Percentiles rank a stretch among this genome's conserved stretches.
Conservation (phyloP, 2,113 vertebrate genomes). For the Bucco capensis region DNA sequence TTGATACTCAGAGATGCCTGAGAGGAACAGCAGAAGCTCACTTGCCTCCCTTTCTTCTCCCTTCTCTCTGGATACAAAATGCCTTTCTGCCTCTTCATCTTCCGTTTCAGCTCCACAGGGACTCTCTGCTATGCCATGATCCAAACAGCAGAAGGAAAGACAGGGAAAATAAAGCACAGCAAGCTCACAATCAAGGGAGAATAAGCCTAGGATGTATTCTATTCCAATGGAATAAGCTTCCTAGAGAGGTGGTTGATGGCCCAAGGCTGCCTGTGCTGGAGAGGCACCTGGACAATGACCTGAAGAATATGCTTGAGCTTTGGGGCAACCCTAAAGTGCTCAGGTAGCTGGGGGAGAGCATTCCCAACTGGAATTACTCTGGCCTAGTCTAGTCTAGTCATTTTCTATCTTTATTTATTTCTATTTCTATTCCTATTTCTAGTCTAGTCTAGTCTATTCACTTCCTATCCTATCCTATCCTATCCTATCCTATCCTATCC, state of each 20-base stretch:
- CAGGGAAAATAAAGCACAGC: not conserved
- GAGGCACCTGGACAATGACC: not conserved
- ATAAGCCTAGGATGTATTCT: not conserved
- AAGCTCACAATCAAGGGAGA: not conserved
- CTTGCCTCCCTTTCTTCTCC: not conserved
- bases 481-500: not conserved
- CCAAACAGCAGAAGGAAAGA: not conserved
- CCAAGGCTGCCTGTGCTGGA: not conserved
- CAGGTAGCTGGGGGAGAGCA: not conserved
- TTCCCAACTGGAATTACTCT: not conserved
- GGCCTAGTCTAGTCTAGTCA: too few species aligned
- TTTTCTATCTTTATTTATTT: too few species aligned
- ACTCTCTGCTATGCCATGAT: constrained; percentile 1
- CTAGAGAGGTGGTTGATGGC: not conserved
- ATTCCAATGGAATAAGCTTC: not conserved
- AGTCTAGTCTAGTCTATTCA: not conserved
- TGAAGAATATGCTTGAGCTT: not conserved
- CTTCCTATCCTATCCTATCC: not conserved
- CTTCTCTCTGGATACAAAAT: constrained; percentile 11
- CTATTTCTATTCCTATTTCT: too few species aligned
- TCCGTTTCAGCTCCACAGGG: not conserved
- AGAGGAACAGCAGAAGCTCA: not conserved
- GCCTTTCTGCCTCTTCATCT: not conserved
- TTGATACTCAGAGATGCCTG: not conserved
- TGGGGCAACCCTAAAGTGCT: not conserved